These are phyloP conservation scores for Gymnothorax javanicus DNA, from an alignment of 2,797 vertebrate genomes.

Conservation along the genomic window DNA sequence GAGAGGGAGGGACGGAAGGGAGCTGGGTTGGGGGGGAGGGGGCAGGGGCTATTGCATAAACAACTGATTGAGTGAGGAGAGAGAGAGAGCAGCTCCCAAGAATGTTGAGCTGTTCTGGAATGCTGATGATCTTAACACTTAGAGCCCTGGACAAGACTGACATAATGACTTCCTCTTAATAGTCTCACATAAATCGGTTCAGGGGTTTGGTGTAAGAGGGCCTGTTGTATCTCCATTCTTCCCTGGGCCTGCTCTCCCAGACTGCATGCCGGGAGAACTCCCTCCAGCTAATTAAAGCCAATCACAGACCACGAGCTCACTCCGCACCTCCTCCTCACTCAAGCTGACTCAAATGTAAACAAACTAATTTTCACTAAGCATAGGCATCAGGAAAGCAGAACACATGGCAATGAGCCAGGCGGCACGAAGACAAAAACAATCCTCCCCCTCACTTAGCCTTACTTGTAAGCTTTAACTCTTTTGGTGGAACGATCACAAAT, in stretches of 20 bases:
- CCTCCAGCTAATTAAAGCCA: background rate
- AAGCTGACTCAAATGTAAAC: constrained; percentile 25
- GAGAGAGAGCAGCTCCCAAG: constrained; percentile 57
- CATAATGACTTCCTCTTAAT: constrained; percentile 16
- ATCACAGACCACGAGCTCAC: background rate
- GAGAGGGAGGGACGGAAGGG: constrained; percentile 26
- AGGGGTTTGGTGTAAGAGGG: constrained; percentile 20
- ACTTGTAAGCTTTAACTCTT: too few species aligned
- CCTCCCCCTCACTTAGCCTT: background rate
- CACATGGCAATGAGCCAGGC: background rate
- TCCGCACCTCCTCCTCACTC: background rate
- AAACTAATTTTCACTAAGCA: background rate
- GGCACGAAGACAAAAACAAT: background rate
- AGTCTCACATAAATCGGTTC: constrained; percentile 11
- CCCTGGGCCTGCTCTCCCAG: background rate
- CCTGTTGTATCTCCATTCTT: background rate
- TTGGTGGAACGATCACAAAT: too few species aligned
- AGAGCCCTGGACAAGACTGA: constrained; percentile 44
- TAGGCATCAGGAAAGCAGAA: background rate
- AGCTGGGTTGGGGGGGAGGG: constrained; percentile 38
- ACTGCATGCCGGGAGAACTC: background rate
- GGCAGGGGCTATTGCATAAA: constrained; percentile 34
- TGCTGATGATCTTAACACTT: constrained; percentile 61
- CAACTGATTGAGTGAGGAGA: background rate
- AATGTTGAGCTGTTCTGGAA: constrained; percentile 70